Evolutionary conservation across 1,140 invertebrate genomes (phyloP), one percentile per base, ranked within the genome.

Genomic region (Neodiprion fabricii): DNA sequence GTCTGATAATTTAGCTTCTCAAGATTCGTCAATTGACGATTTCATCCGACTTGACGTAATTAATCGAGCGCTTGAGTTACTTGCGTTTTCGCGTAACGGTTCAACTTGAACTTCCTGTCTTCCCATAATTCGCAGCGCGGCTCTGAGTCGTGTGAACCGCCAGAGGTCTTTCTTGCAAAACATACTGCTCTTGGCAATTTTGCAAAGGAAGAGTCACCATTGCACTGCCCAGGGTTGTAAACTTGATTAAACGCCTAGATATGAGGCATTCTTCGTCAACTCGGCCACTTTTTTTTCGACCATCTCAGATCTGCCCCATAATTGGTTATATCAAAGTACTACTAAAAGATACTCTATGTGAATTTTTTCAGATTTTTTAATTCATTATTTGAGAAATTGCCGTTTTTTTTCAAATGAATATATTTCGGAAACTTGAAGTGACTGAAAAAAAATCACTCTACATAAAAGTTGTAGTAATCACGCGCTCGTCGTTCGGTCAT

Each of bases 241-340:
- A 79, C 69, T 81, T 80, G 76, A 79, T 81, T 80, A 79, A 77
- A 78, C 66, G 71, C 71, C 73, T 40, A 21, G 17, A 21, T 21
- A 21, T 21, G 17, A 21, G 17, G 17, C 0, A 21, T 21, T 21
- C 17, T 21, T 0, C 17, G 17, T 21, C 17, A 21, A 21, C 17
- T 21, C 17, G 17, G 17, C 17, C 17, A 21, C 17, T 21, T 21
- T 21, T 21, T 21, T 21, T 1, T 21, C 17, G 17, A 21, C 17
- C 17, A 21, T 21, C 17, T 21, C 17, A 21, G 17, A 21, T 21
- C 17, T 21, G 17, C 17, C 17, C 17, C 17, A 21, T 21, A 21
- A 21, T 21, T 21, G 17, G 17, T 21, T 21, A 21, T 21, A 21
- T 21, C 17, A 21, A 21, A 21, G 17, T 21, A 21, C 17, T 21